Evolutionary conservation across 2,888 invertebrate species (phyloP).

Genomic region (Eurytoma californica): DNA sequence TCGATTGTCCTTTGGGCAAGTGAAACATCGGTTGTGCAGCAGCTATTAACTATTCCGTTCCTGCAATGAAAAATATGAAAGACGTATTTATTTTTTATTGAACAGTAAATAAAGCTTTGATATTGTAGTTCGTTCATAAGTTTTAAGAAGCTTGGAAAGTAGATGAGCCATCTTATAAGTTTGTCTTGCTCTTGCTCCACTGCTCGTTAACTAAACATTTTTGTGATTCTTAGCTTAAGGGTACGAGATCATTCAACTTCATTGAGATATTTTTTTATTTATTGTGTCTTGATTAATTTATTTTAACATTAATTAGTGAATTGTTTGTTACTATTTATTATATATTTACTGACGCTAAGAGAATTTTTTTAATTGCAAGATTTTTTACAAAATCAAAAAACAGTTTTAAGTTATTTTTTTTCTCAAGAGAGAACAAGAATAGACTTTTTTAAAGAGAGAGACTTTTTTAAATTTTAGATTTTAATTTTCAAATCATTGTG

Average conservation of each 20-base stretch:
- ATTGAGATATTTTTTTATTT: constrained; percentile 27
- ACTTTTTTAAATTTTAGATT: too few relatives aligned
- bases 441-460: too few relatives aligned
- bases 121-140: constrained; percentile 44
- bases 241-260: constrained; percentile 21
- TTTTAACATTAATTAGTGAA: constrained; percentile 34
- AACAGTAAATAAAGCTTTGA: constrained; percentile 31
- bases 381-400: too few relatives aligned
- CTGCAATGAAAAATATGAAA: constrained; percentile 55
- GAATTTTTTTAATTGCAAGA: too few relatives aligned
- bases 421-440: too few relatives aligned
- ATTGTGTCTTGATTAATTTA: constrained; percentile 32
- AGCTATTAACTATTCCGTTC: constrained; percentile 56
- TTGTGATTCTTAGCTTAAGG: constrained; percentile 42
- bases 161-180: constrained; percentile 19
- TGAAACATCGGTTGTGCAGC: constrained; percentile 54
- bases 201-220: constrained; percentile 35
- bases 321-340: constrained; percentile 21
- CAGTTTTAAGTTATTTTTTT: too few relatives aligned
- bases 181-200: constrained; percentile 26
- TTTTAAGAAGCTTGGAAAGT: constrained; percentile 26
- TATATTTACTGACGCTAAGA: too few relatives aligned
- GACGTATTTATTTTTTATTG: constrained; percentile 49
- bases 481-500: too few relatives aligned
- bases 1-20: constrained; percentile 66